These are phyloP conservation scores for Drosophila leontia DNA, from an alignment of 1,140 invertebrate genomes.

Conservation along the genomic window DNA sequence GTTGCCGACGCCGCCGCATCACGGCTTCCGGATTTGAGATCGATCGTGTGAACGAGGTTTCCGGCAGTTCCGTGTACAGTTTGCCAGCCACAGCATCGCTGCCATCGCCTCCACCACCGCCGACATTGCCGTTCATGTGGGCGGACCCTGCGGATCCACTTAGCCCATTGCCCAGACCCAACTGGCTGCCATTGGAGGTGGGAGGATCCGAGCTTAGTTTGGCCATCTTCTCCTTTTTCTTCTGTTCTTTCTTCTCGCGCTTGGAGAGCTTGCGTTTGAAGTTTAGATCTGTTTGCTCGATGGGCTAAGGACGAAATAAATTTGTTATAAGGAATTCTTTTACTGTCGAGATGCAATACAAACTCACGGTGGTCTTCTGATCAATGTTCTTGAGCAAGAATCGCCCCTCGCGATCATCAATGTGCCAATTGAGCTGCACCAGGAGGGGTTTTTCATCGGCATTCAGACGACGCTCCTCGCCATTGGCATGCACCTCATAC, in stretches of 20 bases:
- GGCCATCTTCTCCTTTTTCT: constrained; percentile 97
- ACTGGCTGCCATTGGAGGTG: constrained; percentile 68
- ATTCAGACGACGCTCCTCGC: constrained; percentile 95
- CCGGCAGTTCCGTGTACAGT: constrained; percentile 97
- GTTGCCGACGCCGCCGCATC: constrained; percentile 97
- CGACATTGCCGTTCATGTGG: constrained; percentile 65
- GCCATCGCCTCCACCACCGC: constrained; percentile 43
- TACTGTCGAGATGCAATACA: not conserved
- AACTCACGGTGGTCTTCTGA: constrained; percentile 89
- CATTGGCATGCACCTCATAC: constrained; percentile 98
- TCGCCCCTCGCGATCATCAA: constrained; percentile 98
- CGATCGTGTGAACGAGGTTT: constrained; percentile 98
- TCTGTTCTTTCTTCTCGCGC: constrained; percentile 98
- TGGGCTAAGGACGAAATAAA: constrained; percentile 56
- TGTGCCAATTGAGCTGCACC: constrained; percentile 99
- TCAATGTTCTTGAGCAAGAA: constrained; percentile 96
- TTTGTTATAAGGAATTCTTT: not conserved
- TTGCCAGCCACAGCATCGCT: constrained; percentile 92
- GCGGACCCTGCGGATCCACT: constrained; percentile 63
- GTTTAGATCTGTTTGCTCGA: constrained; percentile 86
- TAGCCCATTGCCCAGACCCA: constrained; percentile 82
- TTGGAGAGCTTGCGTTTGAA: constrained; percentile 97
- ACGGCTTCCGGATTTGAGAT: constrained; percentile 99
- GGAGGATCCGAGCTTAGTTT: constrained; percentile 91
- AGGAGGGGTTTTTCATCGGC: constrained; percentile 97